Evolutionary conservation across 1,140 invertebrate species (phyloP).

Genomic region (Lysiphlebus fabarum): DNA sequence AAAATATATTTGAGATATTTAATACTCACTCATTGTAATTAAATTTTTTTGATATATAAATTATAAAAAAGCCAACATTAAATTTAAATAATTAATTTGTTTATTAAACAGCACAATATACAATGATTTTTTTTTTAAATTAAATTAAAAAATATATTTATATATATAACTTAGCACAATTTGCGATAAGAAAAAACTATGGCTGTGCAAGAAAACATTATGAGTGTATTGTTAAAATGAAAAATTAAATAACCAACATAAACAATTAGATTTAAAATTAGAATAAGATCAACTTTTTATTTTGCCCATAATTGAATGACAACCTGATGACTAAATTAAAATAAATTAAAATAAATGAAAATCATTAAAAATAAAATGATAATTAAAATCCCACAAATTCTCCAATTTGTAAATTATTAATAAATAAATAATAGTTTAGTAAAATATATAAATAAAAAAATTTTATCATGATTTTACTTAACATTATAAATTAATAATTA

Average conservation of each 20-base stretch:
- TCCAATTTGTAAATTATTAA: constrained; percentile 49
- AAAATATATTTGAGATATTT: no score
- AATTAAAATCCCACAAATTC: constrained; percentile 17
- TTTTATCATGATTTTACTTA: constrained; percentile 49
- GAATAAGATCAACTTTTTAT: constrained; percentile 44
- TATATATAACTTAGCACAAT: neutral
- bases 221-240: constrained; percentile 47
- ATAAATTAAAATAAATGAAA: neutral
- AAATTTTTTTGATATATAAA: no score
- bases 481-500: constrained; percentile 46
- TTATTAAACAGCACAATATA: no score
- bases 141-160: constrained; percentile 2
- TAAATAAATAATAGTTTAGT: constrained; percentile 32
- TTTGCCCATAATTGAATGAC: constrained; percentile 24
- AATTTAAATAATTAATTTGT: no score
- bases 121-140: no score
- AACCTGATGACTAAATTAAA: constrained; percentile 27
- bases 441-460: constrained; percentile 41
- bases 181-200: constrained; percentile 46
- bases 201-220: constrained; percentile 56
- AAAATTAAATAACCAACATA: constrained; percentile 33
- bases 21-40: no score
- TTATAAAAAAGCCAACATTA: no score
- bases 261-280: constrained; percentile 45
- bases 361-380: neutral